Evolutionary conservation across 1,140 invertebrate genomes (phyloP).

Genomic region (Zaprionus kolodkinae): DNA sequence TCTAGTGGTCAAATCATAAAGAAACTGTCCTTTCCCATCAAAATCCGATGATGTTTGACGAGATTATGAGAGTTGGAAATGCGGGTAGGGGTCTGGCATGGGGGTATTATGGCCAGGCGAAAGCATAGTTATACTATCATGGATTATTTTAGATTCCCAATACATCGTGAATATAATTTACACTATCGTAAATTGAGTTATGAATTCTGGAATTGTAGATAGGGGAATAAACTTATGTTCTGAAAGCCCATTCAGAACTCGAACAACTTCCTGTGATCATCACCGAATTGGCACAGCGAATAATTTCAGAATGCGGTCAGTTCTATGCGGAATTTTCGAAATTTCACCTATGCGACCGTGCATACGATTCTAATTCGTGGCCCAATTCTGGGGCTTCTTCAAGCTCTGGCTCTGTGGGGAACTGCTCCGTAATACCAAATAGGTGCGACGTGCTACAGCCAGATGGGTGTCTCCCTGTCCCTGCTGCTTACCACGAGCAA

Average conservation of each 20-base stretch:
- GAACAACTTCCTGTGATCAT: background rate
- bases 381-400: slow-evolving; percentile 54
- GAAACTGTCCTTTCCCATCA: no score
- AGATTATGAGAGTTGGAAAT: background rate
- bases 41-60: background rate
- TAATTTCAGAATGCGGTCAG: slow-evolving; percentile 69
- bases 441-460: slow-evolving; percentile 50
- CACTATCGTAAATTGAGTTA: background rate
- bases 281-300: slow-evolving; percentile 8
- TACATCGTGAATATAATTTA: background rate
- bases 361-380: slow-evolving; percentile 67
- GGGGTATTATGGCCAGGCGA: no score
- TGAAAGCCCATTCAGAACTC: background rate
- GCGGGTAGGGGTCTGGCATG: no score
- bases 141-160: background rate
- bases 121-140: background rate
- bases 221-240: background rate
- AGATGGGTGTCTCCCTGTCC: slow-evolving; percentile 26
- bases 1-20: no score
- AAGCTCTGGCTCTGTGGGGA: background rate
- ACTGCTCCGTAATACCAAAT: slow-evolving; percentile 70
- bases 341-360: slow-evolving; percentile 70
- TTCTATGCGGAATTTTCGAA: slow-evolving; percentile 65
- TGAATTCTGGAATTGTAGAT: background rate
- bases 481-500: slow-evolving; percentile 29